Conservation (phyloP, 2,797 vertebrate species). For the Clarias platycephalus region DNA sequence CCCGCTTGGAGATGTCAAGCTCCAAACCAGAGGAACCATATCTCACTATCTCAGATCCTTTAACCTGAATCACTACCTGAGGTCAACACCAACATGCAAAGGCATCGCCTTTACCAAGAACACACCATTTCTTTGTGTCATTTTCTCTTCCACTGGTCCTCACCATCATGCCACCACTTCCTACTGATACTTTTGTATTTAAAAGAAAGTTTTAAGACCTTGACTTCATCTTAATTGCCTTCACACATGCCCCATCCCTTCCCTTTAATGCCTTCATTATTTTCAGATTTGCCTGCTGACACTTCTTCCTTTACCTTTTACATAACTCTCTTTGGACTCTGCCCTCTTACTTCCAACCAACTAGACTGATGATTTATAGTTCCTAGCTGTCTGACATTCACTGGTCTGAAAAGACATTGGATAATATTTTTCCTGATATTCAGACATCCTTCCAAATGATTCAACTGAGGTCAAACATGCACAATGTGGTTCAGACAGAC, state of each 20-base stretch:
- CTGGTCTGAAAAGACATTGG: not conserved
- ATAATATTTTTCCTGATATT: not conserved
- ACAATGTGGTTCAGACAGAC: not conserved
- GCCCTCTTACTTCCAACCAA: not conserved
- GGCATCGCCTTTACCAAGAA: not conserved
- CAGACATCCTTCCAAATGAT: not conserved
- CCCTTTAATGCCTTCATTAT: not conserved
- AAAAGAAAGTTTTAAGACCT: not conserved
- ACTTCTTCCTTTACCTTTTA: not conserved
- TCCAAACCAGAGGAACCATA: not conserved
- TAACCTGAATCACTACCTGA: not conserved
- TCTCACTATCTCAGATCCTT: not conserved
- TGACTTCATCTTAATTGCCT: constrained; percentile 6
- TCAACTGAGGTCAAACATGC: not conserved
- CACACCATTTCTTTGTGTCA: not conserved
- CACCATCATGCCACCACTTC: not conserved
- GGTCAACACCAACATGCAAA: not conserved
- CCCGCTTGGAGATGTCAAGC: not conserved
- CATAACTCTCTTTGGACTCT: constrained; percentile 3
- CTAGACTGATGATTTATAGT: not conserved
- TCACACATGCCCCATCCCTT: not conserved
- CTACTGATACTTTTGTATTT: not conserved
- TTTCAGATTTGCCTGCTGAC: not conserved
- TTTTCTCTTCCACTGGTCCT: not conserved
- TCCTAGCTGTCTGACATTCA: not conserved